A percentile compares a stretch with the other conserved stretches of the same genome.
Conservation (phyloP, 2,113 vertebrate species). For the Sylvilagus bachmani region DNA sequence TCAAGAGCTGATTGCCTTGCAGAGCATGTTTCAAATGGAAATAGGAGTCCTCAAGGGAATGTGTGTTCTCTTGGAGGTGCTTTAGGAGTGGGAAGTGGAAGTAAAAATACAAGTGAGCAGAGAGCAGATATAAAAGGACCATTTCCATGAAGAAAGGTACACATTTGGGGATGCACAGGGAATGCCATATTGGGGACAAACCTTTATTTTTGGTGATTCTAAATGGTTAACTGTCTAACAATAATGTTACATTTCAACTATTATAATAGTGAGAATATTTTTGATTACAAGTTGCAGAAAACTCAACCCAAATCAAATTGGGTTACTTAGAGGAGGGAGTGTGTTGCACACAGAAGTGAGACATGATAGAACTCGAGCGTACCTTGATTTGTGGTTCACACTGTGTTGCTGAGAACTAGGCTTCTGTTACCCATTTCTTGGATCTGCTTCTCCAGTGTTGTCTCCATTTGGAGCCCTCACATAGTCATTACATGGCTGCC, state of each 20-base stretch:
- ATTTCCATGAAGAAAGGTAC: neutral
- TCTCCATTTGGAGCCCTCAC: neutral
- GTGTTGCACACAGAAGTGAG: neutral
- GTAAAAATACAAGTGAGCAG: neutral
- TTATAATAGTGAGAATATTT: constrained; percentile 38
- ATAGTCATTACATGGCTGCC: neutral
- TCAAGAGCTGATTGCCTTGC: constrained; percentile 75
- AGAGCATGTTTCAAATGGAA: constrained; percentile 77
- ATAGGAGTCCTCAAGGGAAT: constrained; percentile 59
- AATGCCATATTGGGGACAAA: neutral
- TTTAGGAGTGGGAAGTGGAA: constrained; percentile 51
- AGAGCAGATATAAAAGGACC: neutral
- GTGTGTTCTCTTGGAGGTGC: constrained; percentile 49
- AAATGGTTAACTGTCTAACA: neutral
- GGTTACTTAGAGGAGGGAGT: neutral
- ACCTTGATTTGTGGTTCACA: neutral
- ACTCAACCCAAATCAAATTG: neutral
- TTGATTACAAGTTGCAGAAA: constrained; percentile 12
- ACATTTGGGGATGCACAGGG: neutral
- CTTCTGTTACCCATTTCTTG: neutral
- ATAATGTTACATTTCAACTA: constrained; percentile 7
- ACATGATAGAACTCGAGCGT: neutral
- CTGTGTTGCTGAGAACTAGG: neutral
- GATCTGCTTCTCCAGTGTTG: neutral
- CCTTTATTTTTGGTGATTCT: neutral